Evolutionary conservation across 1,140 invertebrate species (phyloP).

Genomic region (Rhysida immarginata): DNA sequence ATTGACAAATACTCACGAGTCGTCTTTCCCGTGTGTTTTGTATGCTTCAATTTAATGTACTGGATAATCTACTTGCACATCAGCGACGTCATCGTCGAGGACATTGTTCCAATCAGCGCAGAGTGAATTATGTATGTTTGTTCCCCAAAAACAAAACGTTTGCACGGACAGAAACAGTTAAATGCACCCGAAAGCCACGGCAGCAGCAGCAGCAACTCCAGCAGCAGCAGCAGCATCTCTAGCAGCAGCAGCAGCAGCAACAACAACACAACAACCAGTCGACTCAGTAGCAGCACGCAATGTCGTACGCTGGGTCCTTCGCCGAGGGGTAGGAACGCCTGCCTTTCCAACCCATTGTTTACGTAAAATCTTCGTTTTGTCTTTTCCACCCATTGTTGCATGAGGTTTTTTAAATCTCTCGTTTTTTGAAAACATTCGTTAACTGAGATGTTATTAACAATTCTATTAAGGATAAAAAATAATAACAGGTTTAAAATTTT

Average conservation of each 20-base stretch:
- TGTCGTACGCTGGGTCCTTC: not conserved
- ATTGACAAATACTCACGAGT: slow-evolving; percentile 28
- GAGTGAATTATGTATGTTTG: no score
- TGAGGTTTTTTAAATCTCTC: no score
- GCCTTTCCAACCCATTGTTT: not conserved
- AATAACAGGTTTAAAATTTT: not conserved
- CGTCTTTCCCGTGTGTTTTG: slow-evolving; percentile 26
- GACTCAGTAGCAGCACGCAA: not conserved
- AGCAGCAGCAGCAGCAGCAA: not conserved
- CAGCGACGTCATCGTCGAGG: slow-evolving; percentile 18
- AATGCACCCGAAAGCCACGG: no score
- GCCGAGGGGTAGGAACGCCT: not conserved
- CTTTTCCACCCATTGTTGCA: not conserved
- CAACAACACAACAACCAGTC: not conserved
- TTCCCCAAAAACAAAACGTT: no score
- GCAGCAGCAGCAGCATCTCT: no score
- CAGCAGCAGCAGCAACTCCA: no score
- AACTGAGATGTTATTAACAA: not conserved
- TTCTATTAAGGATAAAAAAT: not conserved
- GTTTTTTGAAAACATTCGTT: no score
- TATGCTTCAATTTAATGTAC: slow-evolving; percentile 28
- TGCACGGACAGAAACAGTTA: no score
- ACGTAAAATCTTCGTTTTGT: not conserved
- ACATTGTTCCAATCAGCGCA: slow-evolving; percentile 10
- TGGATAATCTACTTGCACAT: slow-evolving; percentile 29